Evolutionary conservation across 2,888 invertebrate species (phyloP), one percentile per base, ranked within the genome.

Genomic region (Spodoptera picta): DNA sequence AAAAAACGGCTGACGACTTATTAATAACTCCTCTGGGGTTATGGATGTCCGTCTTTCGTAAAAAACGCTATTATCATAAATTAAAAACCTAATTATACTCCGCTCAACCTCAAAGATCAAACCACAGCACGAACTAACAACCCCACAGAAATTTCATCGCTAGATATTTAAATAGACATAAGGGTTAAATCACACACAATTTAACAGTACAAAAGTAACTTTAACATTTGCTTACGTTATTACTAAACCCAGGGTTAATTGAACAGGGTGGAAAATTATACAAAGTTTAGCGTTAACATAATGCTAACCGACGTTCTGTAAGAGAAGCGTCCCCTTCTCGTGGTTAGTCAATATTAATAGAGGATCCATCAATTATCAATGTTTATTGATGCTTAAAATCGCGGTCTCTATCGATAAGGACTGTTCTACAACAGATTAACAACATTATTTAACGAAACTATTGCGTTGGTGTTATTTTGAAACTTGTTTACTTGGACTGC

Each of bases 321-420:
- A 84, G 83, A 75, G 59, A 71, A 60, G 79, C 78, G 78, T 75
- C 80, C 83, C 80, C 68, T 78, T 75, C 79, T 85, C 80, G 64
- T 78, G 77, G 69, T 47, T 76, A 89, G 92, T 93, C 93, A 93
- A 94, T 93, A 92, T 94, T 93, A 91, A 89, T 89, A 89, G 78
- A 92, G 92, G 91, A 86, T 81, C 87, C 85, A 89, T 92, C 93
- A 92, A 92, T 92, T 93, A 93, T 87, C 90, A 75, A 85, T 91
- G 92, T 88, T 87, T 87, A 91, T 86, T 89, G 91, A 90, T 84
- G 91, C 91, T 88, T 88, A 86, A 91, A 91, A 91, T 91, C 84
- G 86, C 77, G 83, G 85, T 86, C 79, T 75, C 68, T 68, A 79
- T 82, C 76, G 77, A 79, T 85, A 81, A 80, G 75, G 80, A 75